Evolutionary conservation across 2,113 vertebrate species (phyloP).

Genomic region (Cinclus cinclus): DNA sequence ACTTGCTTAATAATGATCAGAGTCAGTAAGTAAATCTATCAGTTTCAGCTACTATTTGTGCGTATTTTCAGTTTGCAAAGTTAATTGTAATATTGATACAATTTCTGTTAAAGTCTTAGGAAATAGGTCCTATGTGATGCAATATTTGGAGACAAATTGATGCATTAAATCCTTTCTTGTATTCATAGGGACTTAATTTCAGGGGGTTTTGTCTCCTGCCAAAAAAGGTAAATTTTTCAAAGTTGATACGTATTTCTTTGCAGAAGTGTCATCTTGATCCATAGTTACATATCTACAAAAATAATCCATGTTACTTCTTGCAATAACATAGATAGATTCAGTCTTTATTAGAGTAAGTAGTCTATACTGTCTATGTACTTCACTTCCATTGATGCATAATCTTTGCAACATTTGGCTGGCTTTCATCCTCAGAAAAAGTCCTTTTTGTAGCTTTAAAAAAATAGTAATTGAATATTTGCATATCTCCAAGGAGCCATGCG

Average conservation of each 20-base stretch:
- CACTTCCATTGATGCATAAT: conserved; percentile 32
- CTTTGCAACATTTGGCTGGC: conserved; percentile 28
- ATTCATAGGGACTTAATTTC: conserved; percentile 21
- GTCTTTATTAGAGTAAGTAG: conserved; percentile 42
- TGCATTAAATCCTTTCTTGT: neutral
- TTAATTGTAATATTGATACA: neutral
- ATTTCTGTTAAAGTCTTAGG: neutral
- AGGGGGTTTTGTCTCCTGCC: neutral
- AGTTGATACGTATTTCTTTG: neutral
- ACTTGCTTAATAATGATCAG: neutral
- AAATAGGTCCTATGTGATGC: neutral
- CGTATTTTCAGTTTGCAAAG: conserved; percentile 8
- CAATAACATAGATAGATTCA: conserved; percentile 30
- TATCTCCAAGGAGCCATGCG: conserved; percentile 70
- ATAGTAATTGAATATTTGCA: conserved; percentile 76
- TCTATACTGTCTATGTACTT: conserved; percentile 39
- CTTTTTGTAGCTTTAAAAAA: conserved; percentile 13
- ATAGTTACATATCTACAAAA: conserved; percentile 13
- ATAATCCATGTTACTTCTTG: conserved; percentile 49
- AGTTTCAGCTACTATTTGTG: neutral
- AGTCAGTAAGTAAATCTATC: neutral
- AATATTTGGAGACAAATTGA: conserved; percentile 1
- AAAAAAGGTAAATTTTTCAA: neutral
- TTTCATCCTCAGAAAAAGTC: neutral
- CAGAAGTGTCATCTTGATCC: conserved; percentile 23